These are phyloP conservation scores for Arctocebus calabarensis DNA, from an alignment of 2,797 vertebrate genomes.

Conservation along the genomic window DNA sequence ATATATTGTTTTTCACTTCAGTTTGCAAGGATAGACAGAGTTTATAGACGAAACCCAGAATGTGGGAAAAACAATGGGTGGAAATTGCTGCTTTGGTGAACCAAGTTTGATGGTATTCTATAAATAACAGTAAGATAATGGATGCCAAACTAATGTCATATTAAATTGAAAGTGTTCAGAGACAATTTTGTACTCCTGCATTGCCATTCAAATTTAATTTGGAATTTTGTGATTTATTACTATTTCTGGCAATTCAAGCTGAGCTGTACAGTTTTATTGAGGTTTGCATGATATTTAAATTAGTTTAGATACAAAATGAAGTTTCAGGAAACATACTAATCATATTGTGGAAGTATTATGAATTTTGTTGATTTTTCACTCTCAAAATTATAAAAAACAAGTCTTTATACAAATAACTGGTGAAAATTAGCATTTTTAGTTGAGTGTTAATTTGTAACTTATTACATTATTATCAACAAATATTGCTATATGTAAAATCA, in stretches of 20 bases:
- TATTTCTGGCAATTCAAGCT: conserved; percentile 72
- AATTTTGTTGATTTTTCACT: conserved; percentile 6
- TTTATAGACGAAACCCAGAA: conserved; percentile 5
- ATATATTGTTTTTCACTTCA: conserved; percentile 56
- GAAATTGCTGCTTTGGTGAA: conserved; percentile 49
- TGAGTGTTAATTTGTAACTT: conserved; percentile 30
- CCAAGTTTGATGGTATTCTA: conserved; percentile 66
- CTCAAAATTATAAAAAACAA: neutral
- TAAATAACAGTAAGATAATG: conserved; percentile 66
- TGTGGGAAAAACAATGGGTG: conserved; percentile 16
- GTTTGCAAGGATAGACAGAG: neutral
- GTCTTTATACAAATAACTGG: neutral
- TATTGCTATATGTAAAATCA: conserved; percentile 48
- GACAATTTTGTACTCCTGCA: conserved; percentile 52
- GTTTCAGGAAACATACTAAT: neutral
- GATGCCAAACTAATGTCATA: conserved; percentile 74
- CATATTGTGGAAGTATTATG: neutral
- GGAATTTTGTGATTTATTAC: conserved; percentile 69
- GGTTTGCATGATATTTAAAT: conserved; percentile 68
- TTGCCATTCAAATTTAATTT: conserved; percentile 82
- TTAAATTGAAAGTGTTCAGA: conserved; percentile 79
- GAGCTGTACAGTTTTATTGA: conserved; percentile 53
- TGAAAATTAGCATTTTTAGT: neutral
- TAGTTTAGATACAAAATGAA: conserved; percentile 57
- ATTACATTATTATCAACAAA: conserved; percentile 48